Percentiles rank a stretch among this genome's conserved stretches.
phyloP scores from a whole-genome alignment of 1,140 invertebrate species.

The Oppia nitens region DNA sequence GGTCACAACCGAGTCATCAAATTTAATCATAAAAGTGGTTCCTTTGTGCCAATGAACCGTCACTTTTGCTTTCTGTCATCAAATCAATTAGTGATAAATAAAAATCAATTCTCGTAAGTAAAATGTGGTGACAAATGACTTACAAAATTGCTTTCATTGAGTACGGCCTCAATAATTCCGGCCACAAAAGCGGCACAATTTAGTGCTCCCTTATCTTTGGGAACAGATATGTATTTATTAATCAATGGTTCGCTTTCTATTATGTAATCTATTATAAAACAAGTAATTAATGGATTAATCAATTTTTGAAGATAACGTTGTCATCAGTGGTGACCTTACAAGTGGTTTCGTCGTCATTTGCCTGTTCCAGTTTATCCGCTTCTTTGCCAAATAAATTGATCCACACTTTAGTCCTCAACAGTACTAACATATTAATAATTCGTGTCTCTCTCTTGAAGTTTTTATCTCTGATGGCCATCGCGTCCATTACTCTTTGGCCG shows the following conservation, averaged over 20 bases:
- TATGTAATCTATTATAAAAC: slow-evolving; percentile 49
- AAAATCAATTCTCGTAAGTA: neutral
- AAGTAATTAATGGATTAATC: neutral
- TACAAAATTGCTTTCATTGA: slow-evolving; percentile 90
- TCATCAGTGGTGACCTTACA: slow-evolving; percentile 14
- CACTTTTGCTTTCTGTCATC: slow-evolving; percentile 76
- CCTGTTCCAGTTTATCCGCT: slow-evolving; percentile 94
- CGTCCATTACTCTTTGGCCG: slow-evolving; percentile 75
- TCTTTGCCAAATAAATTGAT: slow-evolving; percentile 94
- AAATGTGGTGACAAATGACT: slow-evolving; percentile 31
- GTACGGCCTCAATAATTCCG: slow-evolving; percentile 89
- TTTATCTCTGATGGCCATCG: slow-evolving; percentile 81
- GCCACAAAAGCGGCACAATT: slow-evolving; percentile 98
- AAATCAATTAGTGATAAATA: slow-evolving; percentile 18
- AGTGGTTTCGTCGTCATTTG: slow-evolving; percentile 76
- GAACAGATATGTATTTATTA: slow-evolving; percentile 92
- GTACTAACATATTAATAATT: slow-evolving; percentile 79
- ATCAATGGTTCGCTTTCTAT: slow-evolving; percentile 96
- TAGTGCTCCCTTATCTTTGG: slow-evolving; percentile 80
- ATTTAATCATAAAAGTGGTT: slow-evolving; percentile 97
- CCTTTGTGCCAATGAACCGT: slow-evolving; percentile 98
- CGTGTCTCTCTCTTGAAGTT: slow-evolving; percentile 90
- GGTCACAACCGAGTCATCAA: slow-evolving; percentile 81
- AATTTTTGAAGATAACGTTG: neutral
- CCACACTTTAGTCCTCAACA: slow-evolving; percentile 92